Percentiles rank a stretch among this genome's conserved stretches.
Conservation (phyloP, 53 echinoderm and acorn worm species). For the Actinopyga echinites region DNA sequence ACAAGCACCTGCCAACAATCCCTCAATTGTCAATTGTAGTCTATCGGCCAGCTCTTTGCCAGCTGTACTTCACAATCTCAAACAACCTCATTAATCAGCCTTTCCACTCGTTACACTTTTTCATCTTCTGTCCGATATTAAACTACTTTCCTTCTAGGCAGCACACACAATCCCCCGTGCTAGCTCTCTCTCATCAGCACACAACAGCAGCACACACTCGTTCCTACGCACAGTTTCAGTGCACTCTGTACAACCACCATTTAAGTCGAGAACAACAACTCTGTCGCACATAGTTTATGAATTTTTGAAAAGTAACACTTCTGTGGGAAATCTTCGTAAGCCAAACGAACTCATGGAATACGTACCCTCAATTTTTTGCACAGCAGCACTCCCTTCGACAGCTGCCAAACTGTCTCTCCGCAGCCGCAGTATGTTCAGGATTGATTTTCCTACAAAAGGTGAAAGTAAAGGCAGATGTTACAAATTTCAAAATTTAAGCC, state of each 20-base stretch:
- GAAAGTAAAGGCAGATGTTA: conserved; percentile 1
- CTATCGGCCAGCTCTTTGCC: too few species aligned
- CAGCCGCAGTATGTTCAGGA: not conserved
- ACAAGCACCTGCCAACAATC: too few species aligned
- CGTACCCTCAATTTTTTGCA: conserved; percentile 13
- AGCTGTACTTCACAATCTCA: conserved; percentile 15
- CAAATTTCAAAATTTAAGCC: not conserved
- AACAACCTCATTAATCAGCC: conserved; percentile 24
- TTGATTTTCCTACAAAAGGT: not conserved
- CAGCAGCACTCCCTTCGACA: not conserved
- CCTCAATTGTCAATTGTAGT: too few species aligned
- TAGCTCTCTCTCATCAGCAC: not conserved
- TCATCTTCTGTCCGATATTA: conserved; percentile 13
- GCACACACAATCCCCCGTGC: not conserved
- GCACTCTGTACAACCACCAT: conserved; percentile 30
- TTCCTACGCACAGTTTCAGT: not conserved
- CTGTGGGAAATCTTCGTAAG: conserved; percentile 29
- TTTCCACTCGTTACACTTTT: conserved; percentile 8
- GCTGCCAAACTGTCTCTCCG: not conserved
- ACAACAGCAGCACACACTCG: not conserved
- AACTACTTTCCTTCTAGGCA: conserved; percentile 10
- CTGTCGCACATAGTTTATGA: conserved; percentile 22
- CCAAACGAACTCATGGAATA: conserved; percentile 9
- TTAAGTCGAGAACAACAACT: conserved; percentile 28
- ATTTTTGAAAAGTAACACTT: conserved; percentile 35